Base-by-base conservation (phyloP, 2,113 vertebrate species). In the Phyllostomus hastatus region DNA sequence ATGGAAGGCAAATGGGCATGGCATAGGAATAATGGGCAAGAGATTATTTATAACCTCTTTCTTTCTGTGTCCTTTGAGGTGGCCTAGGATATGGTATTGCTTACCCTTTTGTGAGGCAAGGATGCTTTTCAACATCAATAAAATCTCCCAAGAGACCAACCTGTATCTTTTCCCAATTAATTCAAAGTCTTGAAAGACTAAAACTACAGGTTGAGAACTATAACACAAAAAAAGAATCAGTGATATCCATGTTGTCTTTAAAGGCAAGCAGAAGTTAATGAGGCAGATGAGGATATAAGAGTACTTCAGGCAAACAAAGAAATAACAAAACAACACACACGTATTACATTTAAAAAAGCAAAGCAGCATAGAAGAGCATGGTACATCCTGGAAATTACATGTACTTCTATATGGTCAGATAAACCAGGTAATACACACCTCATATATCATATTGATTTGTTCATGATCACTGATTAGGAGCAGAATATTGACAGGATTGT, bases 31-130 rank as follows among this genome's bases (percentile, higher is more conserved):
- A 95, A 88, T 20, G 43, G 31, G 20, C 41, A 87, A 75, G 17
- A 70, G 43, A n/a, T 78, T 66, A 76, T 94, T 94, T 92, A 92
- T 73, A 64, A 28, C 10, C n/a, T 80, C 64, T 86, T 83, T 69
- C 31, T 64, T 61, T 90, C 80, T 78, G 28, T 52, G 70, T 86
- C 88, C 11, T 83, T 48, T 83, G 41, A 50, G 50, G 22, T 19
- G 14, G 12, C 43, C 46, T 78, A n/a, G 92, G 33, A 38, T 14
- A 66, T 10, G 22, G 16, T 10, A 79, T 67, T 54, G 82, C 5
- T 14, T 38, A 35, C 43, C 2, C 31, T 91, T 38, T 91, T 46
- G 75, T 38, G 43, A 93, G 31, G 35, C 33, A 66, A 69, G 16
- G 22, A 92, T 88, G 26, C 7, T 83, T 96, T 57, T 50, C 64